These are phyloP conservation scores for Scyliorhinus canicula DNA, from an alignment of 2,797 vertebrate genomes.

Conservation along the genomic window DNA sequence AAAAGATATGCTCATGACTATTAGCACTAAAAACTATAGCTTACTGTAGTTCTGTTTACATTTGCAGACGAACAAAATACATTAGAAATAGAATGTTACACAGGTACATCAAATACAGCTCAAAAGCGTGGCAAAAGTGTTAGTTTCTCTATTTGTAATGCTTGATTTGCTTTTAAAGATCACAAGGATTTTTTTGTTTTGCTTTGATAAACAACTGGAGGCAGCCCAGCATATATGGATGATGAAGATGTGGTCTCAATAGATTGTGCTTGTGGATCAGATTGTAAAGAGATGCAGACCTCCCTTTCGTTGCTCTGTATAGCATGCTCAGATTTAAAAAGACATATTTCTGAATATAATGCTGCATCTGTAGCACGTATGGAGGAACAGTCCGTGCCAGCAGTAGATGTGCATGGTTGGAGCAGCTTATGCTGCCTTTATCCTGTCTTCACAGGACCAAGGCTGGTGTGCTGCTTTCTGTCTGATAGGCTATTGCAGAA, in stretches of 20 bases:
- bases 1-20: conserved; percentile 26
- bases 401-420: background rate
- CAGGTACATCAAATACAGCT: conserved; percentile 10
- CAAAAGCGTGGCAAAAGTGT: conserved; percentile 22
- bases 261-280: background rate
- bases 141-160: background rate
- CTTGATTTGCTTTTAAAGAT: conserved; percentile 8
- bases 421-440: conserved; percentile 23
- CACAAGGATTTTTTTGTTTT: background rate
- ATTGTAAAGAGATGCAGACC: background rate
- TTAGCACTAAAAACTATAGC: background rate
- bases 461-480: background rate
- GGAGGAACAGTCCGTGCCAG: background rate
- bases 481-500: conserved; percentile 32
- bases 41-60: background rate
- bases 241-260: background rate
- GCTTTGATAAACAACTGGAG: conserved; percentile 9
- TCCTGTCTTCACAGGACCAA: conserved; percentile 17
- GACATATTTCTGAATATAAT: background rate
- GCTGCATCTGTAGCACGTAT: background rate
- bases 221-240: background rate
- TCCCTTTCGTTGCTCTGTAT: background rate
- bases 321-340: background rate
- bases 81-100: background rate
- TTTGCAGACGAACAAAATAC: background rate